These are phyloP conservation scores for Forpus xanthops DNA, from an alignment of 2,797 vertebrate genomes.

Conservation along the genomic window DNA sequence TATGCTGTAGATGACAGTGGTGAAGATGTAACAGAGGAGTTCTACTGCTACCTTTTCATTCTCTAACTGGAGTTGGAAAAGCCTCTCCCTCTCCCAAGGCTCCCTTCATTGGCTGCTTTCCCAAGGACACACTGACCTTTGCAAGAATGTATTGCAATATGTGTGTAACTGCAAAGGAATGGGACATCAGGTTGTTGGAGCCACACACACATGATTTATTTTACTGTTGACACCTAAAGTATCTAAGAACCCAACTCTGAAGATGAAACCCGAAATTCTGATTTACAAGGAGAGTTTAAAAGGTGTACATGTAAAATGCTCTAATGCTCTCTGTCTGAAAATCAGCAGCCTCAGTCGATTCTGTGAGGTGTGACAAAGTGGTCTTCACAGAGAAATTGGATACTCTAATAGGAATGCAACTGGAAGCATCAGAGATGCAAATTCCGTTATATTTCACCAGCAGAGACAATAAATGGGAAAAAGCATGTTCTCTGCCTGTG, in stretches of 20 bases:
- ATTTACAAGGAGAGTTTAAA: background rate
- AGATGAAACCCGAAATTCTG: background rate
- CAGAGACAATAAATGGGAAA: background rate
- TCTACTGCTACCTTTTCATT: background rate
- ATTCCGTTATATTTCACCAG: background rate
- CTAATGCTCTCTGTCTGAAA: background rate
- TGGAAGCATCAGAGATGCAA: background rate
- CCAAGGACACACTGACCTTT: conserved; percentile 33
- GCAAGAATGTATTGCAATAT: background rate
- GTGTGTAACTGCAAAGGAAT: conserved; percentile 24
- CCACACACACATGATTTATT: background rate
- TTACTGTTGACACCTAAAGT: background rate
- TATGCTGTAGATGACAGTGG: background rate
- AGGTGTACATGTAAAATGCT: background rate
- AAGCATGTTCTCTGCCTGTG: background rate
- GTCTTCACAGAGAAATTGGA: background rate
- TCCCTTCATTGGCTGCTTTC: conserved; percentile 8
- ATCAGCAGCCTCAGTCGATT: background rate
- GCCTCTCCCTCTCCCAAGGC: background rate
- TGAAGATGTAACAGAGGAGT: background rate
- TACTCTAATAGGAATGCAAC: background rate
- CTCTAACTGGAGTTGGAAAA: background rate
- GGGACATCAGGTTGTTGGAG: background rate
- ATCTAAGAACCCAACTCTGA: background rate
- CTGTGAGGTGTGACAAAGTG: background rate